A percentile compares a stretch with the other conserved stretches of the same genome.
phyloP scores from a whole-genome alignment of 2,888 invertebrate species.

The Eretmocerus hayati region DNA sequence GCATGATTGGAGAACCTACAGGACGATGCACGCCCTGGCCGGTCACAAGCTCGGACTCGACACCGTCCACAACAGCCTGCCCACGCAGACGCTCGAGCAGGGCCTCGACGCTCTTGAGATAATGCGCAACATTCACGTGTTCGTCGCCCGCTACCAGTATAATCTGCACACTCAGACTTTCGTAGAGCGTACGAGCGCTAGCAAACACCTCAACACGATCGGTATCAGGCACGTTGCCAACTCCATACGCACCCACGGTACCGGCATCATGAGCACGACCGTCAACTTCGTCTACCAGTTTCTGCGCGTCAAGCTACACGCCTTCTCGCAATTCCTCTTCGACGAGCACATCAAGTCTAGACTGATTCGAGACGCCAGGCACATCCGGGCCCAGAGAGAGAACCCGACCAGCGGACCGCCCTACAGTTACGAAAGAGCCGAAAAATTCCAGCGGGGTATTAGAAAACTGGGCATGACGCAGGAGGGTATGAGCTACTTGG shows the following conservation, averaged over 20 bases:
- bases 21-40: constrained; percentile 92
- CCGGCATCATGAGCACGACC: constrained; percentile 92
- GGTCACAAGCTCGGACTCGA: constrained; percentile 71
- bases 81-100: constrained; percentile 94
- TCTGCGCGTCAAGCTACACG: constrained; percentile 83
- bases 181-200: constrained; percentile 82
- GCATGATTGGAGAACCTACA: constrained; percentile 96
- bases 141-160: constrained; percentile 88
- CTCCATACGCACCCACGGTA: constrained; percentile 93
- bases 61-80: constrained; percentile 87
- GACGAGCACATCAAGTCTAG: constrained; percentile 97
- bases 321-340: constrained; percentile 93
- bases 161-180: constrained; percentile 96
- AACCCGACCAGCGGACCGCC: constrained; percentile 62
- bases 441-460: constrained; percentile 88
- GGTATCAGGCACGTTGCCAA: constrained; percentile 93
- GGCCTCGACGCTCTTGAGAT: constrained; percentile 95
- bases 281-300: constrained; percentile 93
- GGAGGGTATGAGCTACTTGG: constrained; percentile 82
- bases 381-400: constrained; percentile 61
- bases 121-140: constrained; percentile 92
- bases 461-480: constrained; percentile 75
- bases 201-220: constrained; percentile 91
- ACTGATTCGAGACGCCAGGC: constrained; percentile 78
- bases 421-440: constrained; percentile 84